Evolutionary conservation across 2,113 vertebrate genomes (phyloP), one percentile per base, ranked within the genome.

Genomic region (Salvator merianae): DNA sequence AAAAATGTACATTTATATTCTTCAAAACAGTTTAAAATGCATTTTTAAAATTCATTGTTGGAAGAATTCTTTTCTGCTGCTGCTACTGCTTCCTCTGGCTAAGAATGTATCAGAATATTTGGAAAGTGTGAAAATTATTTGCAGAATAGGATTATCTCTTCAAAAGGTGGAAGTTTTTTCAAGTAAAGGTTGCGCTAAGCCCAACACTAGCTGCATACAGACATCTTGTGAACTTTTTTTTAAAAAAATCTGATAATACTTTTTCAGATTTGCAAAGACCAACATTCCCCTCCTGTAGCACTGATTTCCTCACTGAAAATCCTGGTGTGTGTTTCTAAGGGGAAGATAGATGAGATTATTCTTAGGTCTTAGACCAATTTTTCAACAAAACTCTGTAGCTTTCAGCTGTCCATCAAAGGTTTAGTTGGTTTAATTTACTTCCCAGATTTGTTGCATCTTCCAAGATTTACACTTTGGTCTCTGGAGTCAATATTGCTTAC

Each of bases 381-480:
- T 53, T n/a, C 24, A 30, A 22, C 26, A 13, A 3, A 5, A 2
- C 43, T 24, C 26, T 30, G 24, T 69, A 69, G 22, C 68, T 77
- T 84, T 77, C 32, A 63, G 7, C 26, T 59, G 18, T 10, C 74
- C 47, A 71, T 43, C 68, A 71, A n/a, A 72, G 78, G 34, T 20
- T 84, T 3, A 16, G 13, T 43, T 79, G 66, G 53, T 14, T 83
- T 32, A n/a, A 22, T 3, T 28, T 76, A 40, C 14, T 76, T 74
- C 76, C 36, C 83, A 65, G 77, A 79, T 26, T 5, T 36, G 55
- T 73, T 79, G 2, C 8, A 50, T 47, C 38, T 73, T 79, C 69
- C 68, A 85, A 66, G n/a, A 9, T 65, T 85, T 85, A 70, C 74
- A 70, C 50, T 77, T 24, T n/a, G 76, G 76, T 50, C 24, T 50